Evolutionary conservation across 1,140 invertebrate genomes (phyloP).

Genomic region (Trichomalopsis sarcophagae): DNA sequence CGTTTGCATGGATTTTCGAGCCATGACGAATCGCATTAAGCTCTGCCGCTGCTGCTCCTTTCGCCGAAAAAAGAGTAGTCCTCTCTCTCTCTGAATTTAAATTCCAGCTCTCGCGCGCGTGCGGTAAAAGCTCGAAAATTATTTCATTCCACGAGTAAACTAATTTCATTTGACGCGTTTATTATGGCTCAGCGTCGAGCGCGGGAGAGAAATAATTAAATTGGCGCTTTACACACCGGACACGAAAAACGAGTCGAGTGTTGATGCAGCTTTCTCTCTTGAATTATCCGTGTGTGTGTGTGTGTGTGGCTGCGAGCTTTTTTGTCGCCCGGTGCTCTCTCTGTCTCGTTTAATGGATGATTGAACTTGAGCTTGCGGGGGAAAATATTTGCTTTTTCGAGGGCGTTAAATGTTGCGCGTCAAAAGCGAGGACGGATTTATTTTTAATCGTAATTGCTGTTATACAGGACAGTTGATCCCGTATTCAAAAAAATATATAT

Average conservation of each 20-base stretch:
- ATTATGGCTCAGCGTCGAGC: neutral
- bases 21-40: constrained; percentile 45
- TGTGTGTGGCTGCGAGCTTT: neutral
- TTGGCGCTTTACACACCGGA: neutral
- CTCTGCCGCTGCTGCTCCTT: neutral
- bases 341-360: neutral
- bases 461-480: too few species aligned
- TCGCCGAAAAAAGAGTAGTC: constrained; percentile 12
- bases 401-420: too few species aligned
- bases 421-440: too few species aligned
- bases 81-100: constrained; percentile 21
- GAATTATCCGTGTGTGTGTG: neutral
- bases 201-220: constrained; percentile 22
- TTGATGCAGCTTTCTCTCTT: neutral
- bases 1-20: constrained; percentile 51
- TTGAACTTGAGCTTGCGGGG: constrained; percentile 11
- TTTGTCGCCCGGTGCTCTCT: neutral
- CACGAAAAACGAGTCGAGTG: neutral
- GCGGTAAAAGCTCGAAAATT: neutral
- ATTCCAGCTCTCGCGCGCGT: neutral
- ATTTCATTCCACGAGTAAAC: constrained; percentile 7
- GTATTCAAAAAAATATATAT: too few species aligned
- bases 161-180: constrained; percentile 29
- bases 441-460: too few species aligned
- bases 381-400: neutral